Conservation (phyloP, 2,797 vertebrate species). For the Argyrosomus regius region DNA sequence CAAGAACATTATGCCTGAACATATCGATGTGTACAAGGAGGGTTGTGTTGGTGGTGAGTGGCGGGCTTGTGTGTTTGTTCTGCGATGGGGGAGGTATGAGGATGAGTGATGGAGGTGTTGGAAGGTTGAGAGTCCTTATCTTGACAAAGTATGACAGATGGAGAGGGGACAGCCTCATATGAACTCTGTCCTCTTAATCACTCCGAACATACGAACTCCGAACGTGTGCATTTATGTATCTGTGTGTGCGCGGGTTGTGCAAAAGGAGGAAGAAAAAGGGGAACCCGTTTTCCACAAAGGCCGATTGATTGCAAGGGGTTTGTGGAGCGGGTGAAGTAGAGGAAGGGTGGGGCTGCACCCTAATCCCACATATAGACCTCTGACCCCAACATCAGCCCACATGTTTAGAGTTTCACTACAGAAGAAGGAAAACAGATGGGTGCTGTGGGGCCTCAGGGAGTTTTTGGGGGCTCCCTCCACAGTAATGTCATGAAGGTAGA, state of each 20-base stretch:
- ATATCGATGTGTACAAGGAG: not conserved
- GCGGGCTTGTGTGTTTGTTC: slow-evolving; percentile 26
- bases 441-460: slow-evolving; percentile 42
- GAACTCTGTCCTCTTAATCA: slow-evolving; percentile 29
- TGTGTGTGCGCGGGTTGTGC: slow-evolving; percentile 17
- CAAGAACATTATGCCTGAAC: not conserved
- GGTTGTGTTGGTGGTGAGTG: slow-evolving; percentile 23
- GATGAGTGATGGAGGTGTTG: slow-evolving; percentile 36
- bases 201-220: slow-evolving; percentile 11
- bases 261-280: slow-evolving; percentile 32
- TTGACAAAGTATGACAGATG: slow-evolving; percentile 49
- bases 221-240: slow-evolving; percentile 39
- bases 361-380: slow-evolving; percentile 78
- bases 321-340: slow-evolving; percentile 39
- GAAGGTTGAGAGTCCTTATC: slow-evolving; percentile 52
- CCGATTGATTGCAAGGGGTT: slow-evolving; percentile 71
- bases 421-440: slow-evolving; percentile 74
- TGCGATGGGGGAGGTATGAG: not conserved
- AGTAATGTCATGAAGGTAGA: slow-evolving; percentile 48
- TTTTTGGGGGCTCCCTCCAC: slow-evolving; percentile 32
- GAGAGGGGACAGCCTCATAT: slow-evolving; percentile 24
- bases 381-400: slow-evolving; percentile 79
- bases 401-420: slow-evolving; percentile 76
- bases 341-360: slow-evolving; percentile 71
- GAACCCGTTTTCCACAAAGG: slow-evolving; percentile 69